Conservation (phyloP, 2,797 vertebrate genomes). For the Parauchenoglanis punctatus region DNA sequence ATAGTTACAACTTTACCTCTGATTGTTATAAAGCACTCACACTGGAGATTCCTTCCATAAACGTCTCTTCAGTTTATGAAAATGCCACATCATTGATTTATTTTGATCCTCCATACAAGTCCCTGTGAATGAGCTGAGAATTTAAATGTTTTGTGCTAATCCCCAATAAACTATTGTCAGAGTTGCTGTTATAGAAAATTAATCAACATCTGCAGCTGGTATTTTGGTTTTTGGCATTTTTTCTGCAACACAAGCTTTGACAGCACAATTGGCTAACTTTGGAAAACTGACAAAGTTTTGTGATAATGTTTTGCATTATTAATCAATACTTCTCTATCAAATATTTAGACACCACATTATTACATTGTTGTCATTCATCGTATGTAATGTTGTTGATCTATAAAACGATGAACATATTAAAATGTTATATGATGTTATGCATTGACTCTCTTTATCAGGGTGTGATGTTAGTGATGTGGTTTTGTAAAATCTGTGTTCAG, state of each 20-base stretch:
- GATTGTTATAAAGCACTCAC: background rate
- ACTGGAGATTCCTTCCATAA: background rate
- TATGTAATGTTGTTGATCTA: background rate
- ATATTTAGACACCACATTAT: too few relatives aligned
- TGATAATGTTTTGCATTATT: background rate
- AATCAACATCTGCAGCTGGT: background rate
- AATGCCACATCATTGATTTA: background rate
- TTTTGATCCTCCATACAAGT: background rate
- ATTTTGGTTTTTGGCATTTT: too few relatives aligned
- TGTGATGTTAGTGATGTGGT: background rate
- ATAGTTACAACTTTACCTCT: background rate
- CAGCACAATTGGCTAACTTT: too few relatives aligned
- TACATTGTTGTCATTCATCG: too few relatives aligned
- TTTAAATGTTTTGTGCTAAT: background rate
- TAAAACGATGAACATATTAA: too few relatives aligned
- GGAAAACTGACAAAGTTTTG: background rate
- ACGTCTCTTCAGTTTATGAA: background rate
- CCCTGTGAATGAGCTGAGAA: background rate
- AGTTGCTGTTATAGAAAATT: background rate
- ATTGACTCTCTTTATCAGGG: background rate
- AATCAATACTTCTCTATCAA: background rate
- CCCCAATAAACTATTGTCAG: background rate
- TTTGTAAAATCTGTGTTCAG: background rate
- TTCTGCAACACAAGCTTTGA: too few relatives aligned
- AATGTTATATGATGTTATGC: background rate